A percentile compares a stretch with the other conserved stretches of the same genome.
Evolutionary conservation across 2,113 vertebrate species (phyloP).

Genomic region (Bos indicus): DNA sequence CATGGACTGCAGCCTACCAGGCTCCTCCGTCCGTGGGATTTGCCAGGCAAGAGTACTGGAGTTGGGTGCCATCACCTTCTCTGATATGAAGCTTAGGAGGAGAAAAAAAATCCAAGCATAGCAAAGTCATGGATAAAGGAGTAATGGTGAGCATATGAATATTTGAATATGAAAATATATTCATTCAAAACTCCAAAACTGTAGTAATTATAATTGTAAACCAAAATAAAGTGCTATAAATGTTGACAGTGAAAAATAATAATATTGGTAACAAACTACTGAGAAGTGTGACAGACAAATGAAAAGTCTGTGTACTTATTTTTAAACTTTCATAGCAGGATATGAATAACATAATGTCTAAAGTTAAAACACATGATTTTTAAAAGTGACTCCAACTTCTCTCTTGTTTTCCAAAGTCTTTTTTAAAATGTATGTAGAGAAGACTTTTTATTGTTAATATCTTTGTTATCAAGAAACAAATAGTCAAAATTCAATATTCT

Average conservation of each 20-base stretch:
- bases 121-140: not conserved
- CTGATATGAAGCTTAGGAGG: not conserved
- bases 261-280: not conserved
- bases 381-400: not conserved
- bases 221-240: not conserved
- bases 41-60: too few relatives aligned
- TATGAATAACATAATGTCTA: not conserved
- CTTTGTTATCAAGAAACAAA: not conserved
- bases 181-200: not conserved
- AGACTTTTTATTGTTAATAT: not conserved
- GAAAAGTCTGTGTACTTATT: not conserved
- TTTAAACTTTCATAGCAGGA: not conserved
- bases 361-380: not conserved
- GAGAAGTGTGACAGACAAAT: not conserved
- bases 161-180: not conserved
- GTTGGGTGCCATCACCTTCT: too few relatives aligned
- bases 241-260: not conserved
- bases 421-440: not conserved
- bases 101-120: not conserved
- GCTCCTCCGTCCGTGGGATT: too few relatives aligned
- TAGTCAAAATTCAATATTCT: not conserved
- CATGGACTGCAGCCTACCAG: too few relatives aligned
- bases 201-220: not conserved
- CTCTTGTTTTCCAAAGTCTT: not conserved
- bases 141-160: not conserved